Evolutionary conservation across 2,888 invertebrate species (phyloP).

Genomic region (Dynastes hyllus): DNA sequence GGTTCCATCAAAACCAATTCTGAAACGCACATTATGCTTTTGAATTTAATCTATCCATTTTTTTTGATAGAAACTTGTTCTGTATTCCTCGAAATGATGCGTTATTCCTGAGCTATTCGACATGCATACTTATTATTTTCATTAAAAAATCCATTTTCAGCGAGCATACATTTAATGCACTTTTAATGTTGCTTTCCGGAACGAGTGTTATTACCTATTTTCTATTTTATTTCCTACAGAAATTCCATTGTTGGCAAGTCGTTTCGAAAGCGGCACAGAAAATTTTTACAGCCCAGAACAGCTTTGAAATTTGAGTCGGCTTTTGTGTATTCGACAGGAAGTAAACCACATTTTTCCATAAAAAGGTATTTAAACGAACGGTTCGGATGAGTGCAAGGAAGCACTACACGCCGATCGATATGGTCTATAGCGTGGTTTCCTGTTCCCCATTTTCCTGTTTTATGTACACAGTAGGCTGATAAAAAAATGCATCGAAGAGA

Average conservation of each 20-base stretch:
- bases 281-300: neutral
- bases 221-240: neutral
- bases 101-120: no score
- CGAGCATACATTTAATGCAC: neutral
- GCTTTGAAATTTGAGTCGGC: neutral
- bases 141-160: neutral
- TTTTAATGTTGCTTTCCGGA: neutral
- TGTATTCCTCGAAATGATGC: no score
- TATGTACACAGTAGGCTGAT: no score
- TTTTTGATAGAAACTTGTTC: no score
- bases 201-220: neutral
- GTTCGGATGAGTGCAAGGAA: neutral
- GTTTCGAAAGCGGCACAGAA: neutral
- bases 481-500: no score
- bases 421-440: neutral
- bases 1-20: no score
- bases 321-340: conserved; percentile 9
- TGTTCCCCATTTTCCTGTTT: neutral
- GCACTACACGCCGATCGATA: neutral
- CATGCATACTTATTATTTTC: no score
- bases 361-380: conserved; percentile 1
- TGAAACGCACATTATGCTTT: no score
- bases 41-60: no score
- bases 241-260: neutral
- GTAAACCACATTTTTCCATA: conserved; percentile 3